A percentile compares a stretch with the other conserved stretches of the same genome.
These are phyloP conservation scores for Lycopodina hypogea DNA, from an alignment of 37 sponge, comb jelly and placozoan genomes.

Conservation along the genomic window DNA sequence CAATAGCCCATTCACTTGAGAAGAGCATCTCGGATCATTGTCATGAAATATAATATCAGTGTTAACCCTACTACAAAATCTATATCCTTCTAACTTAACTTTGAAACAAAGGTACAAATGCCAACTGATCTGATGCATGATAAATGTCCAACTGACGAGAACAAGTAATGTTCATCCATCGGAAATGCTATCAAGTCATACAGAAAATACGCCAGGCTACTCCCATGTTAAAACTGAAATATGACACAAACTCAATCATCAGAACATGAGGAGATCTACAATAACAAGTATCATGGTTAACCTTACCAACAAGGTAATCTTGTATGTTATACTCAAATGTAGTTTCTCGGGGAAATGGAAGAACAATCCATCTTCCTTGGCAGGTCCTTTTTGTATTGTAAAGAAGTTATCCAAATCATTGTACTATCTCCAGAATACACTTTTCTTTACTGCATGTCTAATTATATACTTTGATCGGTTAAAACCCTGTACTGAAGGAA, in stretches of 20 bases:
- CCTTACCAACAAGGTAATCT: background rate
- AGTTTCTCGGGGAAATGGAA: constrained; percentile 16
- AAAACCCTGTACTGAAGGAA: background rate
- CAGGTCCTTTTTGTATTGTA: constrained; percentile 25
- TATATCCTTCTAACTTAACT: constrained; percentile 46
- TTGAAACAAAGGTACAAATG: constrained; percentile 36
- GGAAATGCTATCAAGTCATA: background rate
- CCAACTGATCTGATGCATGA: constrained; percentile 28
- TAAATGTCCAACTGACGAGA: too few relatives aligned
- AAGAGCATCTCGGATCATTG: constrained; percentile 13
- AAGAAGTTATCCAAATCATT: background rate
- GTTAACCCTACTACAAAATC: constrained; percentile 26
- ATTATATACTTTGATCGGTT: background rate
- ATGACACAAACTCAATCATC: background rate
- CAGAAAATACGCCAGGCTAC: too few relatives aligned
- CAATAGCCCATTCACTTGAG: constrained; percentile 30
- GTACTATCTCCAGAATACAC: background rate
- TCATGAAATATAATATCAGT: too few relatives aligned
- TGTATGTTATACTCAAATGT: constrained; percentile 1
- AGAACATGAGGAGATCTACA: background rate
- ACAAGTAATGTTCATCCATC: background rate
- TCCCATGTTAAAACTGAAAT: background rate
- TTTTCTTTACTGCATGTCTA: background rate
- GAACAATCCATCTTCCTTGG: constrained; percentile 34
- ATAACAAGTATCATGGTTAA: background rate